Conservation (phyloP, 1,140 invertebrate species). For the Bombus superbus region DNA sequence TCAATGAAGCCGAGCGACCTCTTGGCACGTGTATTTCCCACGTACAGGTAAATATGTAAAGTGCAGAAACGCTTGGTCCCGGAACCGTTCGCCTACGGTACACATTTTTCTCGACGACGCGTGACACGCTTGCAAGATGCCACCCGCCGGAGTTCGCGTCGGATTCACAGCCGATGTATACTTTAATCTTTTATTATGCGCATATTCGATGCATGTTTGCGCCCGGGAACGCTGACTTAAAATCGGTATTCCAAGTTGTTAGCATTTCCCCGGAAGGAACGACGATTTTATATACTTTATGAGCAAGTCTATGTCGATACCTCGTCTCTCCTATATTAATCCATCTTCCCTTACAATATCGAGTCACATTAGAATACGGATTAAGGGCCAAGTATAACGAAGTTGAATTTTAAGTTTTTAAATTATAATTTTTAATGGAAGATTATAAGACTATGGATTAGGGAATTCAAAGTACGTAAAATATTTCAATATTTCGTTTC, state of each 20-base stretch:
- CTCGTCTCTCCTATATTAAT: neutral
- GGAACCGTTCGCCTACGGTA: neutral
- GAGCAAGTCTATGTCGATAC: neutral
- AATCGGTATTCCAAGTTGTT: conserved; percentile 15
- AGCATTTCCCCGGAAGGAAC: neutral
- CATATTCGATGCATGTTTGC: conserved; percentile 33
- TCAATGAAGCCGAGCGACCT: conserved; percentile 20
- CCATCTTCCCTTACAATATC: neutral
- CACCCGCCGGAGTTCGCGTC: neutral
- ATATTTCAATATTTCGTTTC: too few species aligned
- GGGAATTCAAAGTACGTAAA: too few species aligned
- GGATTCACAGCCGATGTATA: conserved; percentile 3
- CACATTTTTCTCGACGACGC: conserved; percentile 35
- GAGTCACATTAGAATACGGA: neutral
- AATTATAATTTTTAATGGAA: too few species aligned
- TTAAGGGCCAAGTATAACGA: too few species aligned
- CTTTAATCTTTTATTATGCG: conserved; percentile 41
- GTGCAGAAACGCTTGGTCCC: neutral
- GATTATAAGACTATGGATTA: too few species aligned
- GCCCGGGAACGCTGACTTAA: conserved; percentile 4
- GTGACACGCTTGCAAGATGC: conserved; percentile 29
- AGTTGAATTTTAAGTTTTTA: too few species aligned
- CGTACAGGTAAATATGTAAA: conserved; percentile 37
- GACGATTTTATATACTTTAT: neutral
- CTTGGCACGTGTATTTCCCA: conserved; percentile 21